Base-by-base conservation (phyloP, 2,888 invertebrate genomes). In the Drosophila helvetica region DNA sequence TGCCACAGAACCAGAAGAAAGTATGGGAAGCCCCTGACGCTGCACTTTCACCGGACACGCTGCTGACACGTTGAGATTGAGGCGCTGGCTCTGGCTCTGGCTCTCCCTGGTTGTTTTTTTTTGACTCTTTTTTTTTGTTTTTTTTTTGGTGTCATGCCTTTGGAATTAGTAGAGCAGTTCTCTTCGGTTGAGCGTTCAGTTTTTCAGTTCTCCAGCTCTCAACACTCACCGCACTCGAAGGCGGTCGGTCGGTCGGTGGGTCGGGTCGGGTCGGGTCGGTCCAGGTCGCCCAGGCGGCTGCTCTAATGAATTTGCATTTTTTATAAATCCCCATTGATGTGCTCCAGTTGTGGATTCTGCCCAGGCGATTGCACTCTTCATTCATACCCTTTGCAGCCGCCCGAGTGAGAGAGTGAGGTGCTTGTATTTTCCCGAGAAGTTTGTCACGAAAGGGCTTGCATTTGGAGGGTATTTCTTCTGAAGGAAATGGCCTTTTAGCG, bases 321-420 rank as follows among this genome's bases (percentile, higher is more conserved):
- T 83, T 88, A 83, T 88, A 86, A 83, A 84, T 83, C 83, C 83
- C 83, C 80, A 83, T 86, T 86, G 83, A 88, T 86, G 83, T 84
- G 83, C 74, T 74, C 83, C 67, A 83, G 68, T 83, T 83, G 27
- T 51, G 61, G 45, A 38, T 15, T 38, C 15, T 38, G 38, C 56
- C 55, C 67, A 72, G 58, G 80, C 59, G 66, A 83, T 73, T 78
- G 84, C 68, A 78, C 74, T 50, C 71, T 78, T 76, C 68, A 62
- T 63, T 45, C 47, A 30, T 42, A n/a, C 12, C 12, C 2, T 25
- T 17, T 47, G n/a, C 7, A 5, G 15, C 38, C 38, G 6, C 38
- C 5, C 6, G 6, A 15, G n/a, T 6, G 7, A n/a, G 38, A 6
- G 6, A 15, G 7, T 2, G 7, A 6, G 38, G 15, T 7, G n/a